Conservation (phyloP, 2,888 invertebrate species). For the Lamellibrachia columna region DNA sequence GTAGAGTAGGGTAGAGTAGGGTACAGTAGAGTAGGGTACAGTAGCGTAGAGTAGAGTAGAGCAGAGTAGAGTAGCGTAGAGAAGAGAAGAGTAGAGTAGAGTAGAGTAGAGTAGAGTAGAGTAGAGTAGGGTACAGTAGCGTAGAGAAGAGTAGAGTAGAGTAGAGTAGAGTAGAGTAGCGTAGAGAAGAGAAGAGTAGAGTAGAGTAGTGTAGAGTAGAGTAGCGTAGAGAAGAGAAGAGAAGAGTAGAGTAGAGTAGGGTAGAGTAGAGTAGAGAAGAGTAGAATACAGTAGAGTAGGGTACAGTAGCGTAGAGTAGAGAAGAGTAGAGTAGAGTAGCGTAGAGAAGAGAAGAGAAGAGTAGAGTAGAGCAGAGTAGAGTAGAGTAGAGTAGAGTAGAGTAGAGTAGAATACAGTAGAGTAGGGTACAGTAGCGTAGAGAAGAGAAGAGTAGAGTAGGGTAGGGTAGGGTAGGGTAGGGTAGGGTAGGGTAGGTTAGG, state of each 20-base stretch:
- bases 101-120: background rate
- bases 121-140: background rate
- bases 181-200: background rate
- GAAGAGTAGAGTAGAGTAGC: too few relatives aligned
- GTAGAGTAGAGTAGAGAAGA: slow-evolving; percentile 19
- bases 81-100: too few relatives aligned
- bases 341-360: background rate
- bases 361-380: background rate
- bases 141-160: too few relatives aligned
- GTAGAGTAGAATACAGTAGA: too few relatives aligned
- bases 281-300: too few relatives aligned
- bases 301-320: too few relatives aligned
- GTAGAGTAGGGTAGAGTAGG: background rate
- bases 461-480: background rate
- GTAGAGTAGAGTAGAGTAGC: too few relatives aligned
- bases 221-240: too few relatives aligned
- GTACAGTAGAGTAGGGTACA: background rate
- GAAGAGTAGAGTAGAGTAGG: slow-evolving; percentile 14
- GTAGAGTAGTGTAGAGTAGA: background rate
- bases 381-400: background rate
- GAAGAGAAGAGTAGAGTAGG: background rate
- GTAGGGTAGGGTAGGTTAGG: background rate
- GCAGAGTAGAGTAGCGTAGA: too few relatives aligned
- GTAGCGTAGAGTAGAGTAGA: too few relatives aligned
- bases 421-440: too few relatives aligned